These are phyloP conservation scores for Philereme transversata DNA, from an alignment of 2,888 invertebrate species.

Conservation along the genomic window DNA sequence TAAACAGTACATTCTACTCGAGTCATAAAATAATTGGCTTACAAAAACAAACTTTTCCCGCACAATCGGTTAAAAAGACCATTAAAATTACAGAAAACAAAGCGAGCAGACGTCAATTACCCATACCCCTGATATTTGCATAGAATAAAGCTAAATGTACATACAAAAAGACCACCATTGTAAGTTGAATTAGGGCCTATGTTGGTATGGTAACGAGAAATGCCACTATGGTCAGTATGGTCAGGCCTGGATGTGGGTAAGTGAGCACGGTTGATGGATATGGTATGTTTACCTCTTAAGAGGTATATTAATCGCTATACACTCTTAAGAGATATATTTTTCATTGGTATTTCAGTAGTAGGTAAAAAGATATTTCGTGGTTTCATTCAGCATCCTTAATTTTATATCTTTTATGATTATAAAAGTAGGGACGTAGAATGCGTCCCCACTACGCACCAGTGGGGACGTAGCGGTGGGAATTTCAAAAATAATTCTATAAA, in stretches of 20 bases:
- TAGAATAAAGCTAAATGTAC: constrained; percentile 35
- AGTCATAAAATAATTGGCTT: constrained; percentile 19
- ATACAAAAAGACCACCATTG: constrained; percentile 46
- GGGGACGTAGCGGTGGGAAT: too few relatives aligned
- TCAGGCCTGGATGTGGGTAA: constrained; percentile 27
- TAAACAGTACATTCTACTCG: not conserved
- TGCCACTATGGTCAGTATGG: constrained; percentile 45
- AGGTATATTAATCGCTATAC: too few relatives aligned
- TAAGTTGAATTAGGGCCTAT: constrained; percentile 57
- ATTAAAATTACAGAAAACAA: constrained; percentile 22
- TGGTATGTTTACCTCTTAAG: constrained; percentile 7
- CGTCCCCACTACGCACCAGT: too few relatives aligned
- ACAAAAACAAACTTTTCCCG: constrained; percentile 7
- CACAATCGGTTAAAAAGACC: constrained; percentile 23
- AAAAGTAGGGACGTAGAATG: too few relatives aligned
- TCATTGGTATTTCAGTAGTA: too few relatives aligned
- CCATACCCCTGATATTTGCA: constrained; percentile 34
- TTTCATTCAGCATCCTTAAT: too few relatives aligned
- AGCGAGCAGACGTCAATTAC: constrained; percentile 38
- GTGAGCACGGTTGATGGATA: constrained; percentile 23
- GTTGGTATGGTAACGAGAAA: constrained; percentile 55
- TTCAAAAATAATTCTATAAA: too few relatives aligned
- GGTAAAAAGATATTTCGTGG: too few relatives aligned
- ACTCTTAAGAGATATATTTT: too few relatives aligned
- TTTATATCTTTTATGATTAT: too few relatives aligned